Conservation (phyloP, 1,140 invertebrate genomes). For the Drosophila elegans region DNA sequence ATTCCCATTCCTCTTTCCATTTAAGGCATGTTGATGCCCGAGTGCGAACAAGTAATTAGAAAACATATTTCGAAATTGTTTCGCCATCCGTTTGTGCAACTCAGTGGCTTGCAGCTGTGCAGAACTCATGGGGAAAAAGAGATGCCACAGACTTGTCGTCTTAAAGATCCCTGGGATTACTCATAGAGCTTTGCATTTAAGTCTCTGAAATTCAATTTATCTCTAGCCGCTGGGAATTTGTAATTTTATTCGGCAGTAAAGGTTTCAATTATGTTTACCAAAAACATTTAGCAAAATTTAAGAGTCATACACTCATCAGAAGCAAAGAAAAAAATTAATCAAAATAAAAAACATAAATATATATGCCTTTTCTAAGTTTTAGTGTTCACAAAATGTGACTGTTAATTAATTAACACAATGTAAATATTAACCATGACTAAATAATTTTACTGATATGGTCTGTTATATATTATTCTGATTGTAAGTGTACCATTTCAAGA, state of each 20-base stretch:
- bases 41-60: constrained; percentile 83
- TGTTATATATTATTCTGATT: too few relatives aligned
- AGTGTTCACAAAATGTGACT: too few relatives aligned
- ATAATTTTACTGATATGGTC: too few relatives aligned
- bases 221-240: background rate
- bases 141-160: background rate
- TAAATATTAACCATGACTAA: too few relatives aligned
- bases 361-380: too few relatives aligned
- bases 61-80: constrained; percentile 74
- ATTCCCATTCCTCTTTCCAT: constrained; percentile 1
- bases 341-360: too few relatives aligned
- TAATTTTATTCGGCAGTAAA: background rate
- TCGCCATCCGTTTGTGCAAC: constrained; percentile 29
- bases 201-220: background rate
- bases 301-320: too few relatives aligned
- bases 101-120: constrained; percentile 29
- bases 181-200: background rate
- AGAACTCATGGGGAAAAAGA: background rate
- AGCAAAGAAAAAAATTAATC: too few relatives aligned
- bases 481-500: too few relatives aligned
- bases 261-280: too few relatives aligned
- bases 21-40: constrained; percentile 43
- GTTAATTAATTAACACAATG: too few relatives aligned
- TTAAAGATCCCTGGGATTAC: background rate
- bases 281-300: too few relatives aligned